These are phyloP conservation scores for Loxodonta africana DNA, from an alignment of 2,113 vertebrate genomes.

Conservation along the genomic window DNA sequence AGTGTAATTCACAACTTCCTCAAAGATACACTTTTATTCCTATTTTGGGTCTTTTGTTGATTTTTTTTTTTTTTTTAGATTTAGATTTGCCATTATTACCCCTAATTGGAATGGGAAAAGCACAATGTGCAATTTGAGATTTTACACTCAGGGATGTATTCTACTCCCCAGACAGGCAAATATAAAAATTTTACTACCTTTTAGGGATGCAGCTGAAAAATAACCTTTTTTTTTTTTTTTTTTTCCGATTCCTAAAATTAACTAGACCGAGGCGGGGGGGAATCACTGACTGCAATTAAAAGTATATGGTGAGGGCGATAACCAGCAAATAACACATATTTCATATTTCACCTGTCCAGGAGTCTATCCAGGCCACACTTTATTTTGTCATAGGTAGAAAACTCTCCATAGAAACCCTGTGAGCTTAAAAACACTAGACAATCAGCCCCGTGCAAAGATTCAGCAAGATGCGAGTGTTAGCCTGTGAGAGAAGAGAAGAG, in stretches of 20 bases:
- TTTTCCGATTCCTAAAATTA: background rate
- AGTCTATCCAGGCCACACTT: slow-evolving; percentile 56
- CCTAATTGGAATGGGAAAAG: slow-evolving; percentile 63
- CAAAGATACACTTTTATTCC: slow-evolving; percentile 6
- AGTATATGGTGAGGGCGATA: background rate
- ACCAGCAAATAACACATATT: background rate
- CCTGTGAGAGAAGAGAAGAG: background rate
- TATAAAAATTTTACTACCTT: slow-evolving; percentile 60
- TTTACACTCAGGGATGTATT: slow-evolving; percentile 67
- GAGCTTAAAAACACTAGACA: slow-evolving; percentile 47
- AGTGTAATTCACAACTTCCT: slow-evolving; percentile 62
- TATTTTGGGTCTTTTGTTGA: background rate
- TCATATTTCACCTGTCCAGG: slow-evolving; percentile 6
- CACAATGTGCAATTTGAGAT: slow-evolving; percentile 71
- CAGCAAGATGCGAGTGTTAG: slow-evolving; percentile 25
- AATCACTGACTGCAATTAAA: background rate
- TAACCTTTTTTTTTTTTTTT: background rate
- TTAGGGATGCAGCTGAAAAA: slow-evolving; percentile 51
- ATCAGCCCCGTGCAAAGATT: slow-evolving; percentile 55
- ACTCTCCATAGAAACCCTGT: slow-evolving; percentile 56
- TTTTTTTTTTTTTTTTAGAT: slow-evolving; percentile 42
- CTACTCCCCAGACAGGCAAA: slow-evolving; percentile 66
- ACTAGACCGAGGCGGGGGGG: background rate
- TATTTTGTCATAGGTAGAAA: slow-evolving; percentile 13
- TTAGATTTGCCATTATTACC: slow-evolving; percentile 63